These are phyloP conservation scores for Microctonus brassicae DNA, from an alignment of 2,888 invertebrate genomes.

Conservation along the genomic window DNA sequence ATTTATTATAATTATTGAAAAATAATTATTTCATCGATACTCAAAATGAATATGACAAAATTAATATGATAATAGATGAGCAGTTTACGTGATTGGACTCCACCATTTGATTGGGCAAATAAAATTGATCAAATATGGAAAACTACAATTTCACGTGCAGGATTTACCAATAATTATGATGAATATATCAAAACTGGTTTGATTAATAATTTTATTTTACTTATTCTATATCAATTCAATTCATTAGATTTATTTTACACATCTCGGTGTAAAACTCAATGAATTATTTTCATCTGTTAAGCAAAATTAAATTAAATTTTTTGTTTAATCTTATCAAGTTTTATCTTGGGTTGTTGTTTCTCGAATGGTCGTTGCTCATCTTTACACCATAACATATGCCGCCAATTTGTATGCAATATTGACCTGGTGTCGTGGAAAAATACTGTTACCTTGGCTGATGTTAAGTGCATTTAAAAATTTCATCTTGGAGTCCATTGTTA, in stretches of 20 bases:
- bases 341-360: slow-evolving; percentile 55
- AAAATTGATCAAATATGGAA: slow-evolving; percentile 53
- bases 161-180: slow-evolving; percentile 37
- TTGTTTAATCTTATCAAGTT: slow-evolving; percentile 48
- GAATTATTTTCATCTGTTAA: no score
- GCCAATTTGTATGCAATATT: slow-evolving; percentile 61
- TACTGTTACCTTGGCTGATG: slow-evolving; percentile 62
- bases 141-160: slow-evolving; percentile 41
- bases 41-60: not conserved
- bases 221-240: not conserved
- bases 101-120: slow-evolving; percentile 50
- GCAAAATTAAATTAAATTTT: no score
- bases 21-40: not conserved
- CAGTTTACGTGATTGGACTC: slow-evolving; percentile 56
- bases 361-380: slow-evolving; percentile 53
- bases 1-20: not conserved
- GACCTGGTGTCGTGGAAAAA: slow-evolving; percentile 54
- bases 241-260: no score
- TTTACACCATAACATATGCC: slow-evolving; percentile 53
- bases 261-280: no score
- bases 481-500: slow-evolving; percentile 53
- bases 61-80: slow-evolving; percentile 49
- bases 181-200: slow-evolving; percentile 54
- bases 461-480: slow-evolving; percentile 58
- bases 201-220: not conserved